Evolutionary conservation across 2,797 vertebrate species (phyloP).

Genomic region (Enteromius argenteus): DNA sequence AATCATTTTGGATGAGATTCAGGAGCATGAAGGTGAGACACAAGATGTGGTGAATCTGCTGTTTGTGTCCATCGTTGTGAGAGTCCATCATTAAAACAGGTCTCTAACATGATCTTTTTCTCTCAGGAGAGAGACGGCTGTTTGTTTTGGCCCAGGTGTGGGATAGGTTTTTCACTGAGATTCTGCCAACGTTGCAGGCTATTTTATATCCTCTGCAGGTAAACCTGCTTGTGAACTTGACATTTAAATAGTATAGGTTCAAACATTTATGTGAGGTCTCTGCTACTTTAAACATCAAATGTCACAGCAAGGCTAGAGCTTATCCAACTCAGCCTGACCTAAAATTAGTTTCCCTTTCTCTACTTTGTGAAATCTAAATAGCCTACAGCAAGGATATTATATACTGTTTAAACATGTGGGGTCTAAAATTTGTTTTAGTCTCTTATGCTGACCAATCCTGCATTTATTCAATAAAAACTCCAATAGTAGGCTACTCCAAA

Average conservation of each 20-base stretch:
- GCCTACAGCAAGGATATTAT: neutral
- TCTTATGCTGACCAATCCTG: neutral
- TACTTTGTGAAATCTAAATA: neutral
- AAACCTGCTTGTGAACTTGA: conserved; percentile 47
- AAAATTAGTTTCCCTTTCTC: neutral
- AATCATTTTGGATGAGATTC: conserved; percentile 85
- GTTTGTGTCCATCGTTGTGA: neutral
- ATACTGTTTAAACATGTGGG: neutral
- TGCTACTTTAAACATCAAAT: neutral
- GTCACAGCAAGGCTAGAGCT: neutral
- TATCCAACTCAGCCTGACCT: neutral
- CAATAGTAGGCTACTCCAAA: too few relatives aligned
- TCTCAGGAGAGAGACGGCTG: conserved; percentile 79
- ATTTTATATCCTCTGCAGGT: conserved; percentile 90
- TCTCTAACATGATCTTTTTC: neutral
- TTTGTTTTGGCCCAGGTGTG: conserved; percentile 81
- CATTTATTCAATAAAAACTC: neutral
- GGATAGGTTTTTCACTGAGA: conserved; percentile 87
- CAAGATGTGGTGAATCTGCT: neutral
- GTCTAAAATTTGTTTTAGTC: neutral
- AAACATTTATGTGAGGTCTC: neutral
- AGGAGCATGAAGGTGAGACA: conserved; percentile 81
- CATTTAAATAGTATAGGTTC: neutral
- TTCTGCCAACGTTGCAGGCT: conserved; percentile 85
- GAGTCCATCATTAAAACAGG: neutral